phyloP scores from a whole-genome alignment of 2,888 invertebrate species.

The Tetranychus truncatus region DNA sequence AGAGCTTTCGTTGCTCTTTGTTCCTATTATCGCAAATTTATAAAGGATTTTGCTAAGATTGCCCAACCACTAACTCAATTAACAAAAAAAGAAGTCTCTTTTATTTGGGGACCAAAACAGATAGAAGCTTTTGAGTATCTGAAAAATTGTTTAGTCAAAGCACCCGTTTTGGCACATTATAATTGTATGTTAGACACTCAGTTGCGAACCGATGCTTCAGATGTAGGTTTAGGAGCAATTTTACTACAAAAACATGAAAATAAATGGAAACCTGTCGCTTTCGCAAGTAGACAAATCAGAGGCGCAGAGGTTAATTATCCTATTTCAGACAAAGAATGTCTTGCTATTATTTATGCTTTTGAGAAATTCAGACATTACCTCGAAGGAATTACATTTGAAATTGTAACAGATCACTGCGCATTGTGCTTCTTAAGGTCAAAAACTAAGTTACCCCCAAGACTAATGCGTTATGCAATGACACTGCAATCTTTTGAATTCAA shows the following conservation, averaged over 20 bases:
- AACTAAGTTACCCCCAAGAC: too few relatives aligned
- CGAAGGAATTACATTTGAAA: too few relatives aligned
- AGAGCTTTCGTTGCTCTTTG: constrained; percentile 25
- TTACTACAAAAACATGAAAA: constrained; percentile 17
- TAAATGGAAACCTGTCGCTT: constrained; percentile 16
- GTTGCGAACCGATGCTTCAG: constrained; percentile 14
- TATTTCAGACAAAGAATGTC: too few relatives aligned
- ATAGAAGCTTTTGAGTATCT: constrained; percentile 18
- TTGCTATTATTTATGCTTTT: too few relatives aligned
- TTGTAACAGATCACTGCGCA: too few relatives aligned
- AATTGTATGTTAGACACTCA: too few relatives aligned
- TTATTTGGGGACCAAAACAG: constrained; percentile 18
- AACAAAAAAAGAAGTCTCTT: constrained; percentile 16
- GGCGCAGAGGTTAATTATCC: too few relatives aligned
- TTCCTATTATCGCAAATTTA: constrained; percentile 25
- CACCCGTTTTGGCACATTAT: background rate
- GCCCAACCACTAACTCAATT: constrained; percentile 23
- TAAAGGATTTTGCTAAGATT: constrained; percentile 23
- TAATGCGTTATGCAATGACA: too few relatives aligned
- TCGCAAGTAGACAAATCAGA: constrained; percentile 1
- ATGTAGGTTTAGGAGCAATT: constrained; percentile 9
- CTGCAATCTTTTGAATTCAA: too few relatives aligned
- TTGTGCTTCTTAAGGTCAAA: too few relatives aligned
- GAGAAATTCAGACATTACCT: too few relatives aligned
- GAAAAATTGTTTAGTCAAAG: constrained; percentile 16